Percentiles rank a stretch among this genome's conserved stretches.
phyloP scores from a whole-genome alignment of 2,888 invertebrate genomes.

The Melinopterus prodromus region DNA sequence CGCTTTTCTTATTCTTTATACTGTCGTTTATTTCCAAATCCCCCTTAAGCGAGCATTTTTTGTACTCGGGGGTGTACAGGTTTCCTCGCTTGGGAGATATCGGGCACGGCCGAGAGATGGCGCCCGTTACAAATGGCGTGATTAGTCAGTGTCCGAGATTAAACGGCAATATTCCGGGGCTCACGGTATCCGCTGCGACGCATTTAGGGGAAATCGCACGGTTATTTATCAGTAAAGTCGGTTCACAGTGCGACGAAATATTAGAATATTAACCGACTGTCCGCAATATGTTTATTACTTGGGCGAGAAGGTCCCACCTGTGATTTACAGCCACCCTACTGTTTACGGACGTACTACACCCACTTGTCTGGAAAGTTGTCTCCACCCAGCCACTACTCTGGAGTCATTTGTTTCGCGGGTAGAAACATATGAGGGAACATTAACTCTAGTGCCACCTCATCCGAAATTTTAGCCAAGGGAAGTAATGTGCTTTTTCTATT shows the following conservation, averaged over 20 bases:
- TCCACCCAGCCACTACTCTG: neutral
- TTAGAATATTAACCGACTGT: neutral
- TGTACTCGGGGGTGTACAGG: neutral
- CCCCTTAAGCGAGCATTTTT: neutral
- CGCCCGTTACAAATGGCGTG: slow-evolving; percentile 41
- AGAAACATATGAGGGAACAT: neutral
- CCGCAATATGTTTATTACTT: slow-evolving; percentile 4
- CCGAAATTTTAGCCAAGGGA: neutral
- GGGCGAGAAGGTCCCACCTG: neutral
- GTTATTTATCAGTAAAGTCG: neutral
- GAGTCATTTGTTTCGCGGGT: neutral
- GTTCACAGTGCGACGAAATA: neutral
- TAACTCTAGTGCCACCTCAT: neutral
- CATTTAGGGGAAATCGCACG: slow-evolving; percentile 4
- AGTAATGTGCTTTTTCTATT: neutral
- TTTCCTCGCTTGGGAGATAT: neutral
- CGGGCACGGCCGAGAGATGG: slow-evolving; percentile 41
- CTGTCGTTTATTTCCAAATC: neutral
- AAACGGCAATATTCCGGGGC: slow-evolving; percentile 42
- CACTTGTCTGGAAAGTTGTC: neutral
- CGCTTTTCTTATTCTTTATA: neutral
- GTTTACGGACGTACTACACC: neutral
- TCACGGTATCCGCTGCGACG: slow-evolving; percentile 28
- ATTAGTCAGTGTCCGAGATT: slow-evolving; percentile 46
- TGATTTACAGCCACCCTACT: neutral